These are phyloP conservation scores for Atopsyche davidsoni DNA, from an alignment of 1,140 invertebrate species.

Conservation along the genomic window DNA sequence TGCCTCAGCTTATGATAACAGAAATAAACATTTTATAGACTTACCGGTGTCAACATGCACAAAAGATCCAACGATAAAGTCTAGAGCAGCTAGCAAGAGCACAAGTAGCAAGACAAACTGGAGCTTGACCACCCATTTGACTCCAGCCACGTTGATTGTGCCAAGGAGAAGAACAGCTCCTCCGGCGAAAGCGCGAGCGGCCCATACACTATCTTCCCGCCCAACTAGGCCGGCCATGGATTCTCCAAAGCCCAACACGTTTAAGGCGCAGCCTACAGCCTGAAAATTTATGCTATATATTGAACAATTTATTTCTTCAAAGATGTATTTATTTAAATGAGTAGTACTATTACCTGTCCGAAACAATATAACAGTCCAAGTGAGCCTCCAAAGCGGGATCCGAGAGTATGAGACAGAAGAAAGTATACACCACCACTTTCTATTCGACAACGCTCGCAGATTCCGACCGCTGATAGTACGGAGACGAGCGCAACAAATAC, in stretches of 20 bases:
- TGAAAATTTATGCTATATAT: constrained; percentile 40
- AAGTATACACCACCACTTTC: constrained; percentile 96
- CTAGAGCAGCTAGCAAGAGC: constrained; percentile 76
- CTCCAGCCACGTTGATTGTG: constrained; percentile 84
- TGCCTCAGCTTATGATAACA: not conserved
- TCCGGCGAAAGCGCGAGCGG: constrained; percentile 73
- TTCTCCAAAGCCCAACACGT: constrained; percentile 93
- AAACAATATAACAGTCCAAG: constrained; percentile 92
- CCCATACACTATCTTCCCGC: constrained; percentile 64
- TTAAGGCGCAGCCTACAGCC: constrained; percentile 92
- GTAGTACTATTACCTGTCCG: constrained; percentile 66
- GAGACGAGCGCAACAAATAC: constrained; percentile 84
- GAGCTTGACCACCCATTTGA: constrained; percentile 89
- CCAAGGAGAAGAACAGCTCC: constrained; percentile 75
- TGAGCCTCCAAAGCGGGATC: constrained; percentile 85
- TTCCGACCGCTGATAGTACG: constrained; percentile 89
- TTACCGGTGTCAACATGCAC: constrained; percentile 61
- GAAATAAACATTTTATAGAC: no score
- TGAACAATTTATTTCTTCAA: not conserved
- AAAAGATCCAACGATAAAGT: constrained; percentile 86
- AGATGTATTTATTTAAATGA: constrained; percentile 6
- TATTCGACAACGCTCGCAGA: constrained; percentile 90
- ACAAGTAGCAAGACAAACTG: constrained; percentile 81
- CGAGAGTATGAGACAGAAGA: constrained; percentile 87
- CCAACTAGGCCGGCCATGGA: constrained; percentile 81